Evolutionary conservation across 1,140 invertebrate genomes (phyloP).

Genomic region (Neotoxoptera formosana): DNA sequence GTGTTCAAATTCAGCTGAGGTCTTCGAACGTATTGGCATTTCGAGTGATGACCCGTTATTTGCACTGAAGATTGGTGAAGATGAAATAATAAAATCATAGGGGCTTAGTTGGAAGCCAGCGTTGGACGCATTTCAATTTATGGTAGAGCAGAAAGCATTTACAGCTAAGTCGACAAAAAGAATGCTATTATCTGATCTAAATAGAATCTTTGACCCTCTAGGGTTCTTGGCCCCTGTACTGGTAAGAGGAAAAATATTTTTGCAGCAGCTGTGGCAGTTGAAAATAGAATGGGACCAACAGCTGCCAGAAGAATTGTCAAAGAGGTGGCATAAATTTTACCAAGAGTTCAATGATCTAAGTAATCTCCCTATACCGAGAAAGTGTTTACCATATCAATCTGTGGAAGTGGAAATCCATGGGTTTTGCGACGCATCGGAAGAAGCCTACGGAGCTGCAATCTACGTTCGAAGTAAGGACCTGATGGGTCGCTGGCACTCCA

Average conservation of each 20-base stretch:
- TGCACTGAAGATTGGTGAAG: not conserved
- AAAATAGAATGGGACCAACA: too few species aligned
- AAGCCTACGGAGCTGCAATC: conserved; percentile 12
- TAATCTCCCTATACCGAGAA: too few species aligned
- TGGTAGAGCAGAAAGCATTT: not conserved
- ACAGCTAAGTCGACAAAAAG: not conserved
- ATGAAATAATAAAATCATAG: too few species aligned
- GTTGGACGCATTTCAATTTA: not conserved
- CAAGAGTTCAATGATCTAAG: too few species aligned
- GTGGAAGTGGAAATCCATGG: too few species aligned
- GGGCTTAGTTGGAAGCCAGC: not conserved
- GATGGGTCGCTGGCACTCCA: not conserved
- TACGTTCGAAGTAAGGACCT: not conserved
- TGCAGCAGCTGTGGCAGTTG: not conserved
- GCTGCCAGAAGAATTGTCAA: too few species aligned
- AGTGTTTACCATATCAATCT: too few species aligned
- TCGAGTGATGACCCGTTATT: not conserved
- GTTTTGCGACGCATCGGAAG: conserved; percentile 1
- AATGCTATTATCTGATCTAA: not conserved
- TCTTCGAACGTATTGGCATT: not conserved
- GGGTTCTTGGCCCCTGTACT: not conserved
- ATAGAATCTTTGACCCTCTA: not conserved
- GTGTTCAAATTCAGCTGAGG: not conserved
- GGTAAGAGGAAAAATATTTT: not conserved
- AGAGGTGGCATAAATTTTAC: too few species aligned